Conservation (phyloP, 1,140 invertebrate genomes). For the Myzus persicae region DNA sequence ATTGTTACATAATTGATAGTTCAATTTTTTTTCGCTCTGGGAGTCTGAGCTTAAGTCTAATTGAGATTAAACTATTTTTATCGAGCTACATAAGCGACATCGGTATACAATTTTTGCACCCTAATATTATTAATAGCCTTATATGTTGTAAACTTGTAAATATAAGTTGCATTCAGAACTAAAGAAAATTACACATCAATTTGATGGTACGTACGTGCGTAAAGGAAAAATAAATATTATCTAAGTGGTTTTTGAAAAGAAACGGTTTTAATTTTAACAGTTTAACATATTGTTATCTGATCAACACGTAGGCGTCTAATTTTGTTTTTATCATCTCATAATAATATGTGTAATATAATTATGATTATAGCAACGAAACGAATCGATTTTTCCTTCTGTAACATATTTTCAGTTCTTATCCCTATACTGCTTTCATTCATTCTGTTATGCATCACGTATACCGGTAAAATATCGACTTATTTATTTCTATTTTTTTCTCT, state of each 20-base stretch:
- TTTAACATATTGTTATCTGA: slow-evolving; percentile 36
- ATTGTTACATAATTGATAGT: slow-evolving; percentile 12
- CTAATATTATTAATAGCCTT: not conserved
- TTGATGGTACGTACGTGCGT: not conserved
- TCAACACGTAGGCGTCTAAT: slow-evolving; percentile 29
- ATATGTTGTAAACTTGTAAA: not conserved
- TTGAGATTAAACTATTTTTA: not conserved
- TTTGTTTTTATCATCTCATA: slow-evolving; percentile 33
- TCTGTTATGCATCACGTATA: slow-evolving; percentile 31
- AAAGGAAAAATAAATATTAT: slow-evolving; percentile 23
- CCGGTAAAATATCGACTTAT: slow-evolving; percentile 24
- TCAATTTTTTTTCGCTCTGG: not conserved
- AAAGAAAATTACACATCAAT: slow-evolving; percentile 20
- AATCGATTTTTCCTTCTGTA: slow-evolving; percentile 42
- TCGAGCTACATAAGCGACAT: not conserved
- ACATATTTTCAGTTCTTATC: slow-evolving; percentile 33
- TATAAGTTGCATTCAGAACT: not conserved
- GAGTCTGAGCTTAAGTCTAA: not conserved
- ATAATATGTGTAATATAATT: slow-evolving; percentile 50
- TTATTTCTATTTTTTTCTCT: slow-evolving; percentile 27
- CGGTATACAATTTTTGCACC: not conserved
- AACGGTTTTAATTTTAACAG: slow-evolving; percentile 37
- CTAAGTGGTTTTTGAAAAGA: not conserved
- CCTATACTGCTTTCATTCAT: slow-evolving; percentile 34
- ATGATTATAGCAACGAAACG: slow-evolving; percentile 44